These are phyloP conservation scores for Ceyx melanurus DNA, from an alignment of 2,113 vertebrate genomes.

Conservation along the genomic window DNA sequence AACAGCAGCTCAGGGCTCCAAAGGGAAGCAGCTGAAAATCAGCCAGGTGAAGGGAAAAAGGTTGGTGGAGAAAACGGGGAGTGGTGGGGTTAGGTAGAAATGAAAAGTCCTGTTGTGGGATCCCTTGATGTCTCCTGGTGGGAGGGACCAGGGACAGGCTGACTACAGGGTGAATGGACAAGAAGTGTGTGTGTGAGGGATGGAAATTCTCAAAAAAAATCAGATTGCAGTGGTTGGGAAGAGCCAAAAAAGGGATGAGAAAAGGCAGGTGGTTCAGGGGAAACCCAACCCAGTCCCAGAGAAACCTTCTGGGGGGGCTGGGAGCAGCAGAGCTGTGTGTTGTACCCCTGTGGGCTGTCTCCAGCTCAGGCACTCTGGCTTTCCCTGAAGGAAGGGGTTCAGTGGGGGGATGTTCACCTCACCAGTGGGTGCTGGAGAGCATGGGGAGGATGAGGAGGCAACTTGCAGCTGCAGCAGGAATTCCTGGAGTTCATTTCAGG, in stretches of 20 bases:
- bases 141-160: neutral
- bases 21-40: neutral
- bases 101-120: neutral
- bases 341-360: fast-evolving
- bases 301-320: neutral
- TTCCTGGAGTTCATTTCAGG: fast-evolving
- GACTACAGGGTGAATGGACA: fast-evolving
- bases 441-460: neutral
- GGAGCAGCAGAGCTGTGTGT: neutral
- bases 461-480: neutral
- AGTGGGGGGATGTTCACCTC: neutral
- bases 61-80: neutral
- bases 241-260: neutral
- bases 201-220: neutral
- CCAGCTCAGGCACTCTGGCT: neutral
- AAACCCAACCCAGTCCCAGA: neutral
- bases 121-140: neutral
- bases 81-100: neutral
- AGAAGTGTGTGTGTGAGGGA: neutral
- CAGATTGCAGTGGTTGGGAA: neutral
- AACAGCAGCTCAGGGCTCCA: neutral
- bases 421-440: neutral
- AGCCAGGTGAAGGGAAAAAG: neutral
- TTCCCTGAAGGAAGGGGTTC: neutral
- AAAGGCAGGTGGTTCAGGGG: no score